Evolutionary conservation across 2,888 invertebrate species (phyloP), one percentile per base, ranked within the genome.

Genomic region (Nomada fucata): DNA sequence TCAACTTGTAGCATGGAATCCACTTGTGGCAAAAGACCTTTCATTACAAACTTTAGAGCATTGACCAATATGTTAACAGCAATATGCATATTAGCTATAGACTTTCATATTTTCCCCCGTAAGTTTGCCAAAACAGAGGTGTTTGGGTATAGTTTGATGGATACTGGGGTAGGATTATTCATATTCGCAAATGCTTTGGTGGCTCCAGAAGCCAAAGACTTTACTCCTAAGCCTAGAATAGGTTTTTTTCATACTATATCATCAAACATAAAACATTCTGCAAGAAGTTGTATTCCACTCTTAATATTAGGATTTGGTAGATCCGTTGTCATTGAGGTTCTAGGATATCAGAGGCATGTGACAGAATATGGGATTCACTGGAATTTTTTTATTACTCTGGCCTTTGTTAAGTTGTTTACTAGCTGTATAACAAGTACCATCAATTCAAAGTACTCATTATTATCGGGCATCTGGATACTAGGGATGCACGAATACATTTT

Each of bases 361-460:
- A 96, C 97, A 0, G 99, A 99, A 93, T 99, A 99, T 94, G 99
- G 99, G 0, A 95, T 97, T 0, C 99, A 99, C 93, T 98, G 99
- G 98, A 99, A 99, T 94, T 99, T 99, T 93, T 99, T 99, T 94
- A 96, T 98, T 86, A 99, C 99, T 0, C 94, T 99, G 76, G 98
- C 97, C 2, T 94, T 96, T 57, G 96, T 98, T 23, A 98, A 97
- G 94, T 92, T 98, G 1, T 91, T 97, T 26, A 96, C 96, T 55
- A 96, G 96, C 0, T 84, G 96, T 11, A 89, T 97, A 59, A 94
- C 97, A 63, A 95, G 94, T 67, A 92, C 95, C 13, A 92, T 96
- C 2, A 93, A 94, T 52, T 93, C 95, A 0, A 92, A 94, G 57
- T 94, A 94, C 64, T 93, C 96, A 29, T 94, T 96, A 67, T 79